Conservation (phyloP, 1,140 invertebrate species). For the Metopolophium dirhodum region DNA sequence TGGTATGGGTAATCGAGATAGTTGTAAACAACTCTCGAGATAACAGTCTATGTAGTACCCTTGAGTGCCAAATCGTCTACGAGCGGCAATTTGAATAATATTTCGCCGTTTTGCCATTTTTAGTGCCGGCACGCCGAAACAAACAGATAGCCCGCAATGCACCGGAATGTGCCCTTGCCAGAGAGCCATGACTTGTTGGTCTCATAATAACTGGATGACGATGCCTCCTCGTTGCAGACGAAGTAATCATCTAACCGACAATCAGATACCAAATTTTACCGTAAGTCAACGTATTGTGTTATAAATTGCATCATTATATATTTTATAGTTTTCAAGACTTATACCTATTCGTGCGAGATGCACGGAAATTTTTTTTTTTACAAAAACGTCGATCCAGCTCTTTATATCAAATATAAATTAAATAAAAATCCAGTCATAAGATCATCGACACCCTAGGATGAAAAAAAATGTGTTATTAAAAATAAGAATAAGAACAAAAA, state of each 20-base stretch:
- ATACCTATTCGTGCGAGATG: neutral
- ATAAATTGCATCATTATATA: neutral
- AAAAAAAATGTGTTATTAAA: neutral
- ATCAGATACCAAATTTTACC: neutral
- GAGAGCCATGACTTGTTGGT: conserved; percentile 39
- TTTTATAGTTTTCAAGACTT: neutral
- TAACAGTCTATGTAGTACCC: neutral
- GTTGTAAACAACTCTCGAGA: neutral
- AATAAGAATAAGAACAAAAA: neutral
- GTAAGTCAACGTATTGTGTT: neutral
- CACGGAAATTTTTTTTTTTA: neutral
- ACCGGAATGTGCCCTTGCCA: conserved; percentile 33
- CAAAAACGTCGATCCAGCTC: neutral
- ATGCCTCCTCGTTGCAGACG: neutral
- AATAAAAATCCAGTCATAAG: neutral
- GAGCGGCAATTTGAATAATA: neutral
- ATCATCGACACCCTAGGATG: neutral
- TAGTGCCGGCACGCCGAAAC: neutral
- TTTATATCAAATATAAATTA: no score
- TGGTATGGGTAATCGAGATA: neutral
- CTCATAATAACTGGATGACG: conserved; percentile 22
- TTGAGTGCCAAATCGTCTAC: neutral
- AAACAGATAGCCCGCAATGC: neutral
- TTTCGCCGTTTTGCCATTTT: neutral
- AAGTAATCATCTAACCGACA: neutral